Conservation (phyloP, 2,113 vertebrate species). For the Loxodonta africana region DNA sequence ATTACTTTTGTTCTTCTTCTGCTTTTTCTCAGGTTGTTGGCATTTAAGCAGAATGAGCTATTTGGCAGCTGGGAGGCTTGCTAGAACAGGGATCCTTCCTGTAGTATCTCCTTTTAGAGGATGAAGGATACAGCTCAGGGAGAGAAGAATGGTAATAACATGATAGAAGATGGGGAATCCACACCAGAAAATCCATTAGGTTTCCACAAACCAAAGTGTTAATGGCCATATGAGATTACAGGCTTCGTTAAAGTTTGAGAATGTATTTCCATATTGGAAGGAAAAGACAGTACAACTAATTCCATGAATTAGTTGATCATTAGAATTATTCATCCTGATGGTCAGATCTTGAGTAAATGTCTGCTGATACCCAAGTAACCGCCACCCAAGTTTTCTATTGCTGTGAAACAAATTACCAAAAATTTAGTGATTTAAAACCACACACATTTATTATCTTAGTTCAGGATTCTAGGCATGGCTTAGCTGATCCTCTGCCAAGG, state of each 20-base stretch:
- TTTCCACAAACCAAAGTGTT: not conserved
- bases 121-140: not conserved
- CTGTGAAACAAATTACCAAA: not conserved
- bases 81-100: not conserved
- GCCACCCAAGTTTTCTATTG: not conserved
- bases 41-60: not conserved
- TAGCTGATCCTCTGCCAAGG: not conserved
- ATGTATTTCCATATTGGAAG: conserved; percentile 67
- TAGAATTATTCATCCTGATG: not conserved
- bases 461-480: not conserved
- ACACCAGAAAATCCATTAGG: not conserved
- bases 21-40: not conserved
- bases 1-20: not conserved
- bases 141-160: not conserved
- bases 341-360: not conserved
- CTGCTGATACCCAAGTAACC: not conserved
- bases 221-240: not conserved
- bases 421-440: not conserved
- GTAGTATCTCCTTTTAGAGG: not conserved
- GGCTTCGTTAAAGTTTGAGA: conserved; percentile 14
- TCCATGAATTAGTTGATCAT: not conserved
- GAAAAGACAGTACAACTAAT: not conserved
- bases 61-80: not conserved
- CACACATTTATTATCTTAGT: not conserved
- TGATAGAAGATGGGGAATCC: not conserved